Evolutionary conservation across 2,888 invertebrate species (phyloP), one percentile per base, ranked within the genome.

Genomic region (Tinea semifulvella): DNA sequence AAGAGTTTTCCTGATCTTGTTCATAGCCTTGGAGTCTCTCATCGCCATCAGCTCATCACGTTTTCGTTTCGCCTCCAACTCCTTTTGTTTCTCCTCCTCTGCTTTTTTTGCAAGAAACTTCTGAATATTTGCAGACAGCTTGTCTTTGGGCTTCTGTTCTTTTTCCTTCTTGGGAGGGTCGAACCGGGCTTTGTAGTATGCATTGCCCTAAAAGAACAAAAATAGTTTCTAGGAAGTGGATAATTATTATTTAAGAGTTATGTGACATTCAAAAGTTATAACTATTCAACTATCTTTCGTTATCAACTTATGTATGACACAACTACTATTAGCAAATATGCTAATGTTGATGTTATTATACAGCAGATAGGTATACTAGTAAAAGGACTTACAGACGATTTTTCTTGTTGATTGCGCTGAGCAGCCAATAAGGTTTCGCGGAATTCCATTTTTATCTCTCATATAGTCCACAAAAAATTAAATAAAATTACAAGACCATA

Each of bases 151-250:
- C 55, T 89, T 88, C 28, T 85, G 83, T 56, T 89, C 87, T 58
- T 92, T 94, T 60, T 92, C 87, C 58, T 92, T 94, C 61, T 92
- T 92, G 0, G 93, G 92, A 1, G 94, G 91, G 49, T 89, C 85
- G 62, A 90, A 93, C 52, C 89, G 88, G 2, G 92, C 90, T 57
- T 87, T 89, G 60, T 93, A 94, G 60, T 84, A n/a, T 8, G 27
- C 22, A 40, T 40, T 25, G 17, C 10, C 42, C 28, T 42, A 13
- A 28, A 43, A 44, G 7, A 36, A 31, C 2, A 13, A 7, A 2
- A n/a, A 31, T 13, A 14, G 14, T 13, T 31, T n/a, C n/a, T n/a
- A n/a, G n/a, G n/a, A n/a, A n/a, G n/a, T n/a, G n/a, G n/a, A n/a
- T n/a, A n/a, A n/a, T n/a, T n/a, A n/a, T n/a, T n/a, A n/a, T n/a